Evolutionary conservation across 2,113 vertebrate genomes (phyloP).

Genomic region (Datnioides undecimradiatus): DNA sequence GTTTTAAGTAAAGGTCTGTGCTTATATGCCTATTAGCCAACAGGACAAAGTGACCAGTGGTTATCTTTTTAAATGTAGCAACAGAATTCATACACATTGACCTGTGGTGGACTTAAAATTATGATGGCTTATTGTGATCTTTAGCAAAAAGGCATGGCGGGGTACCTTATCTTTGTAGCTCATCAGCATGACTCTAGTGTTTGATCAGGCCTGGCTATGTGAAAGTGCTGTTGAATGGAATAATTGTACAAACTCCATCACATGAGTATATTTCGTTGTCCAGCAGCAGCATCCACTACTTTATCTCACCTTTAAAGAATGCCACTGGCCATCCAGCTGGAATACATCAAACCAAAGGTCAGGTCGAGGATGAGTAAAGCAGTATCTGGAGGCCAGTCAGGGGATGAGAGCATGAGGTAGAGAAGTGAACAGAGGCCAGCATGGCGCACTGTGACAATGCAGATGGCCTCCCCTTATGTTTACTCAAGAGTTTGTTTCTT

Average conservation of each 20-base stretch:
- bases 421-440: conserved; percentile 37
- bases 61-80: neutral
- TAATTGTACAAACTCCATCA: conserved; percentile 3
- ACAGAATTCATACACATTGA: neutral
- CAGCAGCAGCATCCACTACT: conserved; percentile 20
- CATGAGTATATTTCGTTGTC: no score
- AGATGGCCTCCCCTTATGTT: conserved; percentile 28
- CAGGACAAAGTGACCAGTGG: neutral
- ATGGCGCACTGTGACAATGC: conserved; percentile 35
- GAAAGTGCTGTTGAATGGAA: neutral
- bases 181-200: conserved; percentile 11
- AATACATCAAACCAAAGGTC: conserved; percentile 70
- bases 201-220: neutral
- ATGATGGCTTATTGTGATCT: neutral
- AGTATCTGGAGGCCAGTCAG: conserved; percentile 45
- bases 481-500: conserved; percentile 17
- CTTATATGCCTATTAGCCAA: neutral
- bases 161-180: neutral
- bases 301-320: conserved; percentile 46
- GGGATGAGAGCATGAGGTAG: conserved; percentile 9
- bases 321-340: conserved; percentile 49
- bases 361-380: conserved; percentile 44
- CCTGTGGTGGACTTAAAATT: neutral
- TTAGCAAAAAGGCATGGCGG: neutral
- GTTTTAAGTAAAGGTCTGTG: neutral